A percentile compares a stretch with the other conserved stretches of the same genome.
Conservation (phyloP, 1,140 invertebrate genomes). For the Heliothis virescens region DNA sequence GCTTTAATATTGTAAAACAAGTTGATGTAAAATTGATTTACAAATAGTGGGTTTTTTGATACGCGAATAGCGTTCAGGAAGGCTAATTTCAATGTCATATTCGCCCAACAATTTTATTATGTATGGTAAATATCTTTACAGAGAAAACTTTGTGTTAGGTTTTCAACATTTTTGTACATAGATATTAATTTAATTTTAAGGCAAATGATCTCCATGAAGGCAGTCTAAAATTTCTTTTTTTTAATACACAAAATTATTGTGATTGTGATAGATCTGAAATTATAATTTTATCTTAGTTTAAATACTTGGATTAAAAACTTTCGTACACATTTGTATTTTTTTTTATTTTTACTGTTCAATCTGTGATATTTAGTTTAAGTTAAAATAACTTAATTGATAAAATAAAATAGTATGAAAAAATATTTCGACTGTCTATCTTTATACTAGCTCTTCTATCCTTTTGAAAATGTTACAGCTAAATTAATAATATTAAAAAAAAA, state of each 20-base stretch:
- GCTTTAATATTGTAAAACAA: too few species aligned
- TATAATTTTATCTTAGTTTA: neutral
- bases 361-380: constrained; percentile 19
- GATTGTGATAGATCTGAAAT: constrained; percentile 38
- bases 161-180: neutral
- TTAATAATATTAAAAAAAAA: too few species aligned
- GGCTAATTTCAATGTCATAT: neutral
- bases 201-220: constrained; percentile 35
- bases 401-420: too few species aligned
- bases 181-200: constrained; percentile 12
- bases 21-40: too few species aligned
- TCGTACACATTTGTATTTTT: constrained; percentile 11
- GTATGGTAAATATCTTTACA: neutral
- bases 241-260: constrained; percentile 14
- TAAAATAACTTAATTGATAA: neutral
- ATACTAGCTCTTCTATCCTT: too few species aligned
- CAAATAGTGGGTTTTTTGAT: neutral
- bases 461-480: too few species aligned
- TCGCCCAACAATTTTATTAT: neutral
- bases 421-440: too few species aligned
- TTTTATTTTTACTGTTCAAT: neutral
- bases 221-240: constrained; percentile 15
- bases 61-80: neutral
- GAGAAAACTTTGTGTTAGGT: neutral
- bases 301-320: neutral